Evolutionary conservation across 2,797 vertebrate genomes (phyloP), one percentile per base, ranked within the genome.

Genomic region (Menidia menidia): DNA sequence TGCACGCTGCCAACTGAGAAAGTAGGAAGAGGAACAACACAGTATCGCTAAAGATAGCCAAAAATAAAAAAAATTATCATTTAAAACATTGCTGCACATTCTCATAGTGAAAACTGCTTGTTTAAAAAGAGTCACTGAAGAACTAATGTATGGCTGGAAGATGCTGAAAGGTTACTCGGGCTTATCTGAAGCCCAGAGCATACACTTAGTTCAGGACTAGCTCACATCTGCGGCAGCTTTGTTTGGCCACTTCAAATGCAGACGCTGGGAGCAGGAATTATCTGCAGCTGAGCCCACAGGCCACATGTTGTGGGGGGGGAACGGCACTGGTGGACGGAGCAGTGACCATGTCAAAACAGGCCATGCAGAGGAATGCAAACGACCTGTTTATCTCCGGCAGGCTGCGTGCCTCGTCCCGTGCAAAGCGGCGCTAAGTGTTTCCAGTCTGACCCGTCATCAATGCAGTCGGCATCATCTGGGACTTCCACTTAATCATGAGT

Each of bases 321-420:
- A 58, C 68, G 13, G 35, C 25, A 42, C 25, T 35, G 33, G 18
- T 54, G 71, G 58, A 68, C 69, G 54, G 45, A 79, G 82, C 43
- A 19, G 47, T 42, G 65, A 59, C 78, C 64, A 64, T 87, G 83
- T 81, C 61, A 73, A 82, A 88, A 87, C 78, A 77, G 72, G 66
- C 60, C 12, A 5, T 51, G 76, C 52, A 58, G 50, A 85, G 81
- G 83, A 91, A 91, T 87, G 86, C 69, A 90, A 90, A 90, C 77
- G 68, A 78, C 72, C 73, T 73, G 73, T 73, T 82, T 77, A 71
- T 57, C 67, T 42, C n/a, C 65, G 87, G 89, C 84, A 86, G 85
- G 81, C 70, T 6, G 12, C 62, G 60, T 0, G 56, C 64, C 68
- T 50, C 55, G 47, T 63, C 64, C 60, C 7, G 42, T 75, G 70